Evolutionary conservation across 2,797 vertebrate genomes (phyloP).

Genomic region (Petrocephalus schoutedeni): DNA sequence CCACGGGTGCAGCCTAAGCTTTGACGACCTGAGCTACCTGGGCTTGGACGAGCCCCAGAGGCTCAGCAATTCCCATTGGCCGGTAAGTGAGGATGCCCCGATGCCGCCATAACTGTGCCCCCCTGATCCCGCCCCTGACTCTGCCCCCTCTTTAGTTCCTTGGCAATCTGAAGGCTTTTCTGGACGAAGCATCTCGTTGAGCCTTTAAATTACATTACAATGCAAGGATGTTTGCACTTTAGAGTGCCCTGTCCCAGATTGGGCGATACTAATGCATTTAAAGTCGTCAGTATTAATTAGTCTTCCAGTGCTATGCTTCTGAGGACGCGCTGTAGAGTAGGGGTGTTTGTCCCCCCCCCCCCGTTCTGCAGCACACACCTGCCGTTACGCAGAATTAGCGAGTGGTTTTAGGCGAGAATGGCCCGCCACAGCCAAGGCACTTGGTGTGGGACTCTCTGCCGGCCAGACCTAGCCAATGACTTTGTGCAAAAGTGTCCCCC

Average conservation of each 20-base stretch:
- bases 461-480: conserved; percentile 28
- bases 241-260: not conserved
- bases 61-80: conserved; percentile 71
- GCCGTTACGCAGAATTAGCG: conserved; percentile 45
- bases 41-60: conserved; percentile 81
- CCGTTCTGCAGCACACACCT: conserved; percentile 27
- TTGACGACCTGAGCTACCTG: conserved; percentile 84
- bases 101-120: not conserved
- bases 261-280: not conserved
- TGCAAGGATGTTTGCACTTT: not conserved
- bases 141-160: not conserved
- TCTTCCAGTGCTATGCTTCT: not conserved
- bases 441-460: conserved; percentile 34
- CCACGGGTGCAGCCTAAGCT: conserved; percentile 81
- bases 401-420: conserved; percentile 45
- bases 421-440: conserved; percentile 41
- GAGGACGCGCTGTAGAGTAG: not conserved
- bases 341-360: not conserved
- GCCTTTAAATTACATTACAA: not conserved
- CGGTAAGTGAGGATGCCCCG: conserved; percentile 46
- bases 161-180: not conserved
- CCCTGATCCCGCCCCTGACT: not conserved
- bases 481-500: conserved; percentile 40
- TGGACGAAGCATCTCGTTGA: not conserved
- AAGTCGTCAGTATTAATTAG: not conserved